A percentile compares a stretch with the other conserved stretches of the same genome.
Conservation (phyloP, 2,113 vertebrate species). For the Daphoenositta chrysoptera region DNA sequence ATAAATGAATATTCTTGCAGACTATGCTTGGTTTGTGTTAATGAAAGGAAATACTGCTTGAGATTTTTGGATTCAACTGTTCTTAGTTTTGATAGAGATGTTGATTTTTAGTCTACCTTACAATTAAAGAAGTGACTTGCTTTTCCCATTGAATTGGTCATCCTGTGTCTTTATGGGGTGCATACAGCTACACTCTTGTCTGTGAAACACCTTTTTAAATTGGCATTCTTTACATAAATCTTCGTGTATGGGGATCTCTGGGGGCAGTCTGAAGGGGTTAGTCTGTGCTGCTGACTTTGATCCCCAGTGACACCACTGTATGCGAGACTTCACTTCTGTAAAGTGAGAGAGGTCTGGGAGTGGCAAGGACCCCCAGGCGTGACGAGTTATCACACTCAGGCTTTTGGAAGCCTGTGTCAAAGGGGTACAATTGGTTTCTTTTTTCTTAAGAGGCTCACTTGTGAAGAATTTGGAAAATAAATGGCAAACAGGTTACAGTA, state of each 20-base stretch:
- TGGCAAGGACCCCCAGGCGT: background rate
- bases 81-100: slow-evolving; percentile 13
- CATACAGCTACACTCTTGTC: background rate
- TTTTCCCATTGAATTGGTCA: background rate
- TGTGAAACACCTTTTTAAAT: background rate
- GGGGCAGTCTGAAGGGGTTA: background rate
- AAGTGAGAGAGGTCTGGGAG: background rate
- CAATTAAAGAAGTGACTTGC: background rate
- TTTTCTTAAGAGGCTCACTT: background rate
- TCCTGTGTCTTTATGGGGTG: background rate
- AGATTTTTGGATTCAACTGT: slow-evolving; percentile 2
- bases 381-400: background rate
- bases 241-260: background rate
- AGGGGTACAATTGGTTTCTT: background rate
- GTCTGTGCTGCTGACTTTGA: background rate
- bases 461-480: background rate
- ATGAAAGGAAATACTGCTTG: slow-evolving; percentile 57
- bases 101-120: background rate
- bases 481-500: background rate
- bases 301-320: background rate
- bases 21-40: slow-evolving; percentile 40
- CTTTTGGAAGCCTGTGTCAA: background rate
- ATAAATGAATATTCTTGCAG: slow-evolving; percentile 43
- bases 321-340: fast-evolving
- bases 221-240: background rate